Conservation (phyloP, 2,113 vertebrate genomes). For the Phyllostomus discolor region DNA sequence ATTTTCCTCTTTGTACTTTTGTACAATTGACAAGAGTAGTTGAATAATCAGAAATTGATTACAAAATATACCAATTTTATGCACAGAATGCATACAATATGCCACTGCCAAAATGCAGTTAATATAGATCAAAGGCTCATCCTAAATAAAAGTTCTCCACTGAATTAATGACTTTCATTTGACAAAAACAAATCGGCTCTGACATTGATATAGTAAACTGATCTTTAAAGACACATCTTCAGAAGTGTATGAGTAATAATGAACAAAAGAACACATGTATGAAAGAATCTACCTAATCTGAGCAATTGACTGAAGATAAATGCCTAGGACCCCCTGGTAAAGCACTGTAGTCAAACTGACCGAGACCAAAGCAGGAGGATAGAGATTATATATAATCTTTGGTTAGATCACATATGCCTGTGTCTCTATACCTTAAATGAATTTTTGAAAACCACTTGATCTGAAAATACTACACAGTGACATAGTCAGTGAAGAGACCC, state of each 20-base stretch:
- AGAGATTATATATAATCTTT: not conserved
- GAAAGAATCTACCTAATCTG: not conserved
- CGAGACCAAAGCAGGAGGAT: not conserved
- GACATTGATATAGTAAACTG: not conserved
- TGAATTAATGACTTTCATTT: not conserved
- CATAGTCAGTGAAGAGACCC: not conserved
- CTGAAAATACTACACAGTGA: not conserved
- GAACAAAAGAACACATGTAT: not conserved
- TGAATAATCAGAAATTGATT: not conserved
- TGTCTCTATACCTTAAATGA: not conserved
- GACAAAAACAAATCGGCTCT: not conserved
- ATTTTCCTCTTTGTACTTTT: not conserved
- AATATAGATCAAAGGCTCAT: not conserved
- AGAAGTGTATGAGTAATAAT: not conserved
- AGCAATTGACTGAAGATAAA: not conserved
- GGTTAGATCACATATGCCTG: not conserved
- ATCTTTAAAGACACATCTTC: not conserved
- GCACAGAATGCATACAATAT: not conserved
- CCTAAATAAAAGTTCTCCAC: not conserved
- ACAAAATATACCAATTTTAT: not conserved
- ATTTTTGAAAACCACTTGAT: not conserved
- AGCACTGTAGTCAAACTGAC: not conserved
- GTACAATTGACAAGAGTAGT: not conserved
- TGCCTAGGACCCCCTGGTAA: not conserved
- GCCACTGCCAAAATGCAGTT: not conserved